Percentiles rank a stretch among this genome's conserved stretches.
These are phyloP conservation scores for Hippocampus kuda DNA, from an alignment of 2,797 vertebrate genomes.

Conservation along the genomic window DNA sequence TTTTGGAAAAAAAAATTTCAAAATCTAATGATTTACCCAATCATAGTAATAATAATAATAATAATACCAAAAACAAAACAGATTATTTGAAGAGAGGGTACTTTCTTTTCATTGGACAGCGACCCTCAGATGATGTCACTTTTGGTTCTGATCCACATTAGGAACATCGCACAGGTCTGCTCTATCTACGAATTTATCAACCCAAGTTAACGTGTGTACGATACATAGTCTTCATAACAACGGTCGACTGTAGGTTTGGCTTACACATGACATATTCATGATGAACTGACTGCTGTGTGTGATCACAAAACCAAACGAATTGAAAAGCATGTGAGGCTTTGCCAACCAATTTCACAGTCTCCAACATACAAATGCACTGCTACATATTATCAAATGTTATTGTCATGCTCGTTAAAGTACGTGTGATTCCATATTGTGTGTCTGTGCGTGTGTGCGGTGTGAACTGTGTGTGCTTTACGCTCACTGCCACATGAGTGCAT, in stretches of 20 bases:
- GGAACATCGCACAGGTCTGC: not conserved
- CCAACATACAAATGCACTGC: conserved; percentile 37
- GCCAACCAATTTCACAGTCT: conserved; percentile 41
- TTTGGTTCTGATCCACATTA: not conserved
- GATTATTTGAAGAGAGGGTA: not conserved
- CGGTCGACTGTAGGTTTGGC: not conserved
- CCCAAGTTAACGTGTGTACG: not conserved
- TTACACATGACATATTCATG: conserved; percentile 17
- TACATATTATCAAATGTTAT: conserved; percentile 51
- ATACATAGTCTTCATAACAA: not conserved
- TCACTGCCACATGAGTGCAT: conserved; percentile 58
- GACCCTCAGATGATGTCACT: no score
- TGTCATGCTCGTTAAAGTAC: conserved; percentile 51
- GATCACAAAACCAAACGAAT: conserved; percentile 23
- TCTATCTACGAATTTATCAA: not conserved
- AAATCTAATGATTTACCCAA: no score
- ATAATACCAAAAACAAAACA: no score
- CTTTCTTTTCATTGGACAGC: not conserved
- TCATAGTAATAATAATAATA: not conserved
- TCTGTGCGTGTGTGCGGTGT: conserved; percentile 31
- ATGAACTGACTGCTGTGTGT: not conserved
- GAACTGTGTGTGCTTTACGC: conserved; percentile 53
- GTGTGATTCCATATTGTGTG: conserved; percentile 42
- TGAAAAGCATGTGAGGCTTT: conserved; percentile 39
- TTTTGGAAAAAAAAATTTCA: no score